phyloP scores from a whole-genome alignment of 2,888 invertebrate genomes.

The Volucella inflata region DNA sequence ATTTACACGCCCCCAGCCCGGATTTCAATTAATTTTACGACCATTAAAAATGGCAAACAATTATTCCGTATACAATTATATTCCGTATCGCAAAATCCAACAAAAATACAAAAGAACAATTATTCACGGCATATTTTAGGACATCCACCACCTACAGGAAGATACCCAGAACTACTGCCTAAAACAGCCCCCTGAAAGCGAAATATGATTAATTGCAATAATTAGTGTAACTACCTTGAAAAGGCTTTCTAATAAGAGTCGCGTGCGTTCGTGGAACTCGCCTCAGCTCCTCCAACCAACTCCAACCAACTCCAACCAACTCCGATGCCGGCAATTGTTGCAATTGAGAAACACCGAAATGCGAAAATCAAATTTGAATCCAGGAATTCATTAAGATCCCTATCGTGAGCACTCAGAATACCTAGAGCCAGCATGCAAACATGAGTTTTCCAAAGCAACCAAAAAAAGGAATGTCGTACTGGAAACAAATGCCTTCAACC shows the following conservation, averaged over 20 bases:
- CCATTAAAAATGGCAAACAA: slow-evolving; percentile 69
- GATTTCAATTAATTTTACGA: slow-evolving; percentile 59
- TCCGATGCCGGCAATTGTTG: neutral
- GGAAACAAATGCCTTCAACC: slow-evolving; percentile 4
- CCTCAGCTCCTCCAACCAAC: neutral
- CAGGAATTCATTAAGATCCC: slow-evolving; percentile 70
- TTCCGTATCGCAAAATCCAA: slow-evolving; percentile 43
- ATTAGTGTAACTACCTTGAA: slow-evolving; percentile 73
- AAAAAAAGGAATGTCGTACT: slow-evolving; percentile 36
- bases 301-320: slow-evolving; percentile 62
- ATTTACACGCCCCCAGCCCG: slow-evolving; percentile 21
- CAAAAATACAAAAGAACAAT: slow-evolving; percentile 55
- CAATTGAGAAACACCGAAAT: slow-evolving; percentile 50
- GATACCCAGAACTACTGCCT: neutral
- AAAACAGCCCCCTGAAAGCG: slow-evolving; percentile 26
- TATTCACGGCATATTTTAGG: slow-evolving; percentile 44
- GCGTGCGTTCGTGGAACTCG: slow-evolving; percentile 44
- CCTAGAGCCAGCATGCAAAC: slow-evolving; percentile 54
- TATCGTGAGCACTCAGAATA: slow-evolving; percentile 53
- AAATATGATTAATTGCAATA: slow-evolving; percentile 75
- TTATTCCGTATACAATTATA: slow-evolving; percentile 11
- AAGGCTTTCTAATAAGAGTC: slow-evolving; percentile 59
- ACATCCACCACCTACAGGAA: slow-evolving; percentile 31
- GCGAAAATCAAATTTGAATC: slow-evolving; percentile 68
- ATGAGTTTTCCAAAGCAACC: slow-evolving; percentile 14